phyloP scores from a whole-genome alignment of 1,140 invertebrate genomes.

The Sycophaga agraensis region DNA sequence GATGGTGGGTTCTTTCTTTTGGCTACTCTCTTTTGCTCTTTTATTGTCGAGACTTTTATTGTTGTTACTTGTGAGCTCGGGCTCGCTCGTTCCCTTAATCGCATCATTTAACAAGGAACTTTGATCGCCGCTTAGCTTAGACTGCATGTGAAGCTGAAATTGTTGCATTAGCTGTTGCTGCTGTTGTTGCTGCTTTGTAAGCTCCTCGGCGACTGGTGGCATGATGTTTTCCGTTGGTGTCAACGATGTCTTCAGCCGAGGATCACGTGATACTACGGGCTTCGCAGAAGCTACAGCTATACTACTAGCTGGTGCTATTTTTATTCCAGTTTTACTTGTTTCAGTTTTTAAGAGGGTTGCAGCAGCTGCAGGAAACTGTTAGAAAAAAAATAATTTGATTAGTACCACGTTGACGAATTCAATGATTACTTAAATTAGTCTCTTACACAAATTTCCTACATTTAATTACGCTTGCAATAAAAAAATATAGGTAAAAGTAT shows the following conservation, averaged over 20 bases:
- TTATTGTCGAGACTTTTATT: slow-evolving; percentile 31
- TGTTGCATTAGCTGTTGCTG: slow-evolving; percentile 17
- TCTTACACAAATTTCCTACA: no score
- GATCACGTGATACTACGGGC: slow-evolving; percentile 58
- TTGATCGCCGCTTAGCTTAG: slow-evolving; percentile 18
- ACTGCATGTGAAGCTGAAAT: slow-evolving; percentile 16
- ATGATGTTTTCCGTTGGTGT: background rate
- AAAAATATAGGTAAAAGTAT: no score
- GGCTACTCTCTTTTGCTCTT: slow-evolving; percentile 24
- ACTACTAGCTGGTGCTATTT: slow-evolving; percentile 68
- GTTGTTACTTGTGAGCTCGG: slow-evolving; percentile 21
- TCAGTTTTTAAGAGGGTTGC: slow-evolving; percentile 47
- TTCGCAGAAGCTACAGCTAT: slow-evolving; percentile 60
- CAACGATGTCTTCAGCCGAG: slow-evolving; percentile 54
- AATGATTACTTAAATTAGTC: no score
- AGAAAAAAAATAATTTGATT: background rate
- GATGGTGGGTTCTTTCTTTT: slow-evolving; percentile 21
- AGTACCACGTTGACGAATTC: no score
- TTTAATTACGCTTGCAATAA: no score
- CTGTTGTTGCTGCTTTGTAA: slow-evolving; percentile 15
- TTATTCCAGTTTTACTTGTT: slow-evolving; percentile 49
- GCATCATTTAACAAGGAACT: slow-evolving; percentile 20
- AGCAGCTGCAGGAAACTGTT: slow-evolving; percentile 47
- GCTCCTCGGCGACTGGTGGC: slow-evolving; percentile 8
- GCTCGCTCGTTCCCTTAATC: slow-evolving; percentile 10